A percentile compares a stretch with the other conserved stretches of the same genome.
These are phyloP conservation scores for Hozukius guyotensis DNA, from an alignment of 2,797 vertebrate species.

Conservation along the genomic window DNA sequence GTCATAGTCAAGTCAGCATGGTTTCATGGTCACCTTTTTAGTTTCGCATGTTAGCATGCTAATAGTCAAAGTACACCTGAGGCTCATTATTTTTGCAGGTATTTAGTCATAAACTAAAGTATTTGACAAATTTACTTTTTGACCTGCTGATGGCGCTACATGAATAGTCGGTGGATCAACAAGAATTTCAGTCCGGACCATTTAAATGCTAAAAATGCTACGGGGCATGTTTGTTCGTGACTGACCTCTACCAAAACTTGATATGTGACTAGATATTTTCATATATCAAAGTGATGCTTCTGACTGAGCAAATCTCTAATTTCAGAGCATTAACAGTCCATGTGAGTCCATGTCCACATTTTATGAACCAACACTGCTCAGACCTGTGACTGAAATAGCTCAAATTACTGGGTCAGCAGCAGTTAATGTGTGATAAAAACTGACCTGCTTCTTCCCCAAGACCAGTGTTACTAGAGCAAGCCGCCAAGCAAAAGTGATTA, in stretches of 20 bases:
- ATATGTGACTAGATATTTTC: not conserved
- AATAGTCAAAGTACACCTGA: too few species aligned
- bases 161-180: not conserved
- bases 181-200: too few species aligned
- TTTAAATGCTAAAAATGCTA: too few species aligned
- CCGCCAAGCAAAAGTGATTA: not conserved
- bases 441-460: not conserved
- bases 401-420: not conserved
- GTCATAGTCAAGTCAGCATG: too few species aligned
- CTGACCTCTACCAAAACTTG: not conserved
- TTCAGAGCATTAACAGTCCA: not conserved
- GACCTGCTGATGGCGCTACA: not conserved
- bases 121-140: not conserved
- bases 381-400: slow-evolving; percentile 16
- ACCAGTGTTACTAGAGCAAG: not conserved
- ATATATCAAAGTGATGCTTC: not conserved
- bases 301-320: not conserved
- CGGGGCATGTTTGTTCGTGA: not conserved
- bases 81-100: not conserved
- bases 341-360: not conserved
- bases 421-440: slow-evolving; percentile 1
- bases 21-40: too few species aligned
- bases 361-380: not conserved
- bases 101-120: not conserved
- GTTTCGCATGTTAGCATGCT: too few species aligned